Conservation (phyloP, 2,797 vertebrate species). For the Pristis pectinata region DNA sequence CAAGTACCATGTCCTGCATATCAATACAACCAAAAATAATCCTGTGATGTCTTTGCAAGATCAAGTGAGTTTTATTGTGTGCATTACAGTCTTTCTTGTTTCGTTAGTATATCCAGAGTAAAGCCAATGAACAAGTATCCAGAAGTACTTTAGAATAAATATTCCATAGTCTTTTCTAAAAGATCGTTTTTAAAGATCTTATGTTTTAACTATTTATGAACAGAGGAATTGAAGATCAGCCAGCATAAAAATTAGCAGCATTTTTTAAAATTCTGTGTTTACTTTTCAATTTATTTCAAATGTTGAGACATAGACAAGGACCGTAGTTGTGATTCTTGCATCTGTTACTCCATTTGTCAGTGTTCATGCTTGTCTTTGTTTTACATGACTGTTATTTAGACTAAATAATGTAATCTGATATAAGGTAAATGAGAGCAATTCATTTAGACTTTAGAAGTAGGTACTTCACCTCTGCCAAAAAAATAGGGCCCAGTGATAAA, state of each 20-base stretch:
- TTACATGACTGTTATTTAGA: not conserved
- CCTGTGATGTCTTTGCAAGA: constrained; percentile 98
- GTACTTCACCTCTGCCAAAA: not conserved
- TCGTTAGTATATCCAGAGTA: not conserved
- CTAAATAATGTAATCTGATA: not conserved
- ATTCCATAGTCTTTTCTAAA: not conserved
- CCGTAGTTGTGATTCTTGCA: not conserved
- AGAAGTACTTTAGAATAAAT: not conserved
- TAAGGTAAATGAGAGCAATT: not conserved
- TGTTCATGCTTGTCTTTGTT: not conserved
- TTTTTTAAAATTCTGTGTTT: not conserved
- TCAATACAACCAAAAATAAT: constrained; percentile 98
- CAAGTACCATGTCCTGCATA: constrained; percentile 93
- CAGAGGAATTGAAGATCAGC: not conserved
- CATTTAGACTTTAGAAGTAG: not conserved
- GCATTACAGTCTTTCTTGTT: not conserved
- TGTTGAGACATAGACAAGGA: not conserved
- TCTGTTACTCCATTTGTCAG: not conserved
- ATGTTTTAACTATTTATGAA: not conserved
- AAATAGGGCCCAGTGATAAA: not conserved
- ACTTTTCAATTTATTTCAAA: not conserved
- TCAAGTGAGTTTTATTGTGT: constrained; percentile 67
- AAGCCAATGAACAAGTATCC: too few relatives aligned
- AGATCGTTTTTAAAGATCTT: too few relatives aligned
- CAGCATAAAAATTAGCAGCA: not conserved